Conservation (phyloP, 2,888 invertebrate species). For the Coecobrya sp. region DNA sequence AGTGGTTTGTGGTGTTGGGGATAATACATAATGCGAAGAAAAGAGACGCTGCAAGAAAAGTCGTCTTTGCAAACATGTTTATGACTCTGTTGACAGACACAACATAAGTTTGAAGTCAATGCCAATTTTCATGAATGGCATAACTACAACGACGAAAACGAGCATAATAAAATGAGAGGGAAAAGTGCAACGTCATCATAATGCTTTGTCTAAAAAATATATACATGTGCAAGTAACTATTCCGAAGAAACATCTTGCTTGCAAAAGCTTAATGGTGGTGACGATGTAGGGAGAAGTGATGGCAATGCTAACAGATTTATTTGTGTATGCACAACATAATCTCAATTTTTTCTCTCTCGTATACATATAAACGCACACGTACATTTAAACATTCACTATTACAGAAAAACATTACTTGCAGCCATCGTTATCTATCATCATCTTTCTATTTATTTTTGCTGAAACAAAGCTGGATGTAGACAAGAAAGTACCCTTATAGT, state of each 20-base stretch:
- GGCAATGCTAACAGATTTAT: slow-evolving; percentile 48
- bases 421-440: slow-evolving; percentile 41
- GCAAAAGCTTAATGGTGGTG: slow-evolving; percentile 31
- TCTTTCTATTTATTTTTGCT: slow-evolving; percentile 3
- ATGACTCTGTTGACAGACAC: slow-evolving; percentile 67
- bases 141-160: slow-evolving; percentile 17
- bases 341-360: not conserved
- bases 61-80: slow-evolving; percentile 58
- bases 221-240: not conserved
- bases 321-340: slow-evolving; percentile 36
- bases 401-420: not conserved
- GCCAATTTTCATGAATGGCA: slow-evolving; percentile 64
- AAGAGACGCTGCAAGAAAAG: slow-evolving; percentile 10
- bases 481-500: slow-evolving; percentile 6
- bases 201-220: slow-evolving; percentile 17
- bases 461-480: slow-evolving; percentile 17
- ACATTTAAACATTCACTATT: slow-evolving; percentile 4
- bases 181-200: slow-evolving; percentile 67
- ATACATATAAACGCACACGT: not conserved
- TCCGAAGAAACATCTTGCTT: not conserved
- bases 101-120: slow-evolving; percentile 65
- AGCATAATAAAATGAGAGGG: slow-evolving; percentile 2
- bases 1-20: slow-evolving; percentile 14
- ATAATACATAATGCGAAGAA: slow-evolving; percentile 27
- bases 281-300: slow-evolving; percentile 35